Evolutionary conservation across 2,797 vertebrate genomes (phyloP), one percentile per base, ranked within the genome.

Genomic region (Argya squamiceps): DNA sequence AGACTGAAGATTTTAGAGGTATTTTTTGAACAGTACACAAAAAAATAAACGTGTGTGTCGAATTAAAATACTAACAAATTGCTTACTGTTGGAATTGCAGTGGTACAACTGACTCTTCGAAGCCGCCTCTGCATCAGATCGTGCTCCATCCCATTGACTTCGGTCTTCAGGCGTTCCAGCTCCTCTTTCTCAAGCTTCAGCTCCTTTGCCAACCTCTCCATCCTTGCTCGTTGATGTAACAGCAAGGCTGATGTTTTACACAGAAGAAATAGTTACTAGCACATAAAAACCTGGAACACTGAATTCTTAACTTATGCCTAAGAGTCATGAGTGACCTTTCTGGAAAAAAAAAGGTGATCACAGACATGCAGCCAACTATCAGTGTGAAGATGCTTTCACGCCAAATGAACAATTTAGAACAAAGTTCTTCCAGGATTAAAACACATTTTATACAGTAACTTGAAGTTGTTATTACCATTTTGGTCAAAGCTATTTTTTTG

Each of bases 61-160:
- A 88, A 93, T 59, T 53, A 95, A 94, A 96, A 96, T 95, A 96
- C 92, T 94, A 96, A 94, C 79, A 95, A 91, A 89, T 88, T 77
- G 95, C 99, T 99, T 98, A 99, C 99, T 98, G 98, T 98, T 75
- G 99, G 99, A 97, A 99, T 99, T 55, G 99, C 97, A 94, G 98
- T 99, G 92, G 99, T 99, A 92, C 98, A 99, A 98, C 99, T 99
- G 95, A 99, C 99, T 94, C 99, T 98, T 96, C 99, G 98, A 96
- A 99, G 99, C 52, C 99, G 98, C 93, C 99, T 99, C 97, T 99
- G 99, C 98, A 99, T 99, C 78, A 99, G 98, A 52, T 99, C 99
- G 46, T 99, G 99, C 96, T 99, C 99, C 99, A 99, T 99, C 84
- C 98, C 98, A 91, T 99, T 99, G 83, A 99, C 99, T 81, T 99